Evolutionary conservation across 2,113 vertebrate genomes (phyloP), one percentile per base, ranked within the genome.

Genomic region (Heliornis fulica): DNA sequence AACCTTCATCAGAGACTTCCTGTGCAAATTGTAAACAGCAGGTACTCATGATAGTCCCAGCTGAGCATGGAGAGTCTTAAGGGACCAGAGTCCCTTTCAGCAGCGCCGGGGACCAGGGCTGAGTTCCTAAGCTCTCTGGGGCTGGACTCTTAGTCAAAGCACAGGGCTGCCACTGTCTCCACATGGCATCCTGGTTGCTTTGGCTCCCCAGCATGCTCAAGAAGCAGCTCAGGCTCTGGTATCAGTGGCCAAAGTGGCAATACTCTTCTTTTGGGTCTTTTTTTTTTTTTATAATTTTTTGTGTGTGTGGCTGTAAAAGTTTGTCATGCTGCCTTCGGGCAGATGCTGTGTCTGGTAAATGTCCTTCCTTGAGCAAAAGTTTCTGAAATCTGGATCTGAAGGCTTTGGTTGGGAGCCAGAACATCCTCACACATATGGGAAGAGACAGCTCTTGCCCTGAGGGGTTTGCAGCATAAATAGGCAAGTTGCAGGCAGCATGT

Each of bases 101-200:
- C 63, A 80, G 48, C 1, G 7, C 29, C 0, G 0, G 10, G 6
- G 10, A 8, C 28, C 54, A 53, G 21, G 63, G 45, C 45, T 48
- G 72, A 72, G 40, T 61, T 74, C 51, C 28, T 32, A 10, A 38
- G 21, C 23, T 66, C 4, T 4, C 15, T 25, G 15, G 17, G 41
- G 4, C 50, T 3, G 1, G 64, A 63, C 46, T 32, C 16, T 63
- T 50, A 31, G 53, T 16, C 54, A 40, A 21, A 72, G 38, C n/a
- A 29, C 26, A 26, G 65, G 43, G 57, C 46, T 78, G 23, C 22
- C 40, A 66, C 38, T 36, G 57, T 78, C 32, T 43, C 25, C 60
- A 32, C 41, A 6, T 0, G 0, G 34, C 31, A 12, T 76, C 83
- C 38, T 4, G n/a, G 28, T 19, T 81, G 23, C 34, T 51, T 66